Conservation (phyloP, 2,113 vertebrate genomes). For the Oenanthe oenanthe region DNA sequence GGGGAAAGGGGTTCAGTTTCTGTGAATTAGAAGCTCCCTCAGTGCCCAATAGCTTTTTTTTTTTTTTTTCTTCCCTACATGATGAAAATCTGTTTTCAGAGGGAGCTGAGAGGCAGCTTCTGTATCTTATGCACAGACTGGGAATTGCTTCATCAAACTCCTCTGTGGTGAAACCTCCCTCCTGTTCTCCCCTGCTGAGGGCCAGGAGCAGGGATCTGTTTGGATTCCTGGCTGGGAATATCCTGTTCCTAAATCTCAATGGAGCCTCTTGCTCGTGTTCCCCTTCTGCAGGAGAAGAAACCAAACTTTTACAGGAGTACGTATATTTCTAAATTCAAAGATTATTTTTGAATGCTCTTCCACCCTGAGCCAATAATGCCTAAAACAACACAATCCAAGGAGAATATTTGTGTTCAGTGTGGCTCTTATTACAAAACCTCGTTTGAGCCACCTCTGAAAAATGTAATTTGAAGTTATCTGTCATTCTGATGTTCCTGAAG, state of each 20-base stretch:
- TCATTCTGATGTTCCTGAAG: background rate
- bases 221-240: background rate
- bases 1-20: background rate
- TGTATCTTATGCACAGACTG: background rate
- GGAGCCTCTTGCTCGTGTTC: background rate
- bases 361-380: background rate
- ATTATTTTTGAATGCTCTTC: background rate
- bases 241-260: background rate
- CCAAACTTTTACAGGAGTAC: background rate
- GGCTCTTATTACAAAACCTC: background rate
- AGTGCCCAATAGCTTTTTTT: background rate
- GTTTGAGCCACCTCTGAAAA: background rate
- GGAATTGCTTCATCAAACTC: background rate
- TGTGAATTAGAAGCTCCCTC: background rate
- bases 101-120: background rate
- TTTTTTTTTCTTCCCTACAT: accelerated
- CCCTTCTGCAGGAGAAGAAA: background rate
- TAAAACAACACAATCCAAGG: accelerated
- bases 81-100: background rate
- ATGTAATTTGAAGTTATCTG: background rate
- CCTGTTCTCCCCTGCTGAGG: background rate
- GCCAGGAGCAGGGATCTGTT: background rate
- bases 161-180: background rate
- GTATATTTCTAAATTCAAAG: too few relatives aligned
- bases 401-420: accelerated